A percentile compares a stretch with the other conserved stretches of the same genome.
These are phyloP conservation scores for Urosaurus nigricauda DNA, from an alignment of 2,797 vertebrate species.

Conservation along the genomic window DNA sequence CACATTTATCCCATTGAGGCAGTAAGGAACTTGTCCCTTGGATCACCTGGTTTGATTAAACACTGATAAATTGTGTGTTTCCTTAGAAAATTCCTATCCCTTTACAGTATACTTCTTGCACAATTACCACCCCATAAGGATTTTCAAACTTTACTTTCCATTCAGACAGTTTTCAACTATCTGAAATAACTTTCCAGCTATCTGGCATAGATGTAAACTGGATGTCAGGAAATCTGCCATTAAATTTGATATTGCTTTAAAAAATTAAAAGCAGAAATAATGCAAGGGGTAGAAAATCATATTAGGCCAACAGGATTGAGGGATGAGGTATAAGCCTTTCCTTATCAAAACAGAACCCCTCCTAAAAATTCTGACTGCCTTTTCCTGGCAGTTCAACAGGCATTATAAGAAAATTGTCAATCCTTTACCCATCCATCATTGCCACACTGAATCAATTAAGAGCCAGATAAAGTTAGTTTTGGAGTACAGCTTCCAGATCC, in stretches of 20 bases:
- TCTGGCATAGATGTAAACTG: neutral
- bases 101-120: neutral
- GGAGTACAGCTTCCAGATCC: neutral
- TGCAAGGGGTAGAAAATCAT: neutral
- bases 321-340: too few species aligned
- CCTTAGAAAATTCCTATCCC: neutral
- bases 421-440: neutral
- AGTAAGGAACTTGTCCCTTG: slow-evolving; percentile 92
- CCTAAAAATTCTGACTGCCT: neutral
- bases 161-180: neutral
- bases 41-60: slow-evolving; percentile 84
- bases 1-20: slow-evolving; percentile 96
- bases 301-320: too few species aligned
- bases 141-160: neutral
- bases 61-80: neutral
- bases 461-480: too few species aligned
- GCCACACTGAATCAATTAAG: too few species aligned
- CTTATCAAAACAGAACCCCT: neutral
- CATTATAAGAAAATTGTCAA: neutral
- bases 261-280: neutral
- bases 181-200: neutral
- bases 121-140: neutral
- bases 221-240: neutral
- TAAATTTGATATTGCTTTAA: neutral
- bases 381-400: neutral